These are phyloP conservation scores for Conus ventricosus DNA, from an alignment of 1,140 invertebrate genomes.

Conservation along the genomic window DNA sequence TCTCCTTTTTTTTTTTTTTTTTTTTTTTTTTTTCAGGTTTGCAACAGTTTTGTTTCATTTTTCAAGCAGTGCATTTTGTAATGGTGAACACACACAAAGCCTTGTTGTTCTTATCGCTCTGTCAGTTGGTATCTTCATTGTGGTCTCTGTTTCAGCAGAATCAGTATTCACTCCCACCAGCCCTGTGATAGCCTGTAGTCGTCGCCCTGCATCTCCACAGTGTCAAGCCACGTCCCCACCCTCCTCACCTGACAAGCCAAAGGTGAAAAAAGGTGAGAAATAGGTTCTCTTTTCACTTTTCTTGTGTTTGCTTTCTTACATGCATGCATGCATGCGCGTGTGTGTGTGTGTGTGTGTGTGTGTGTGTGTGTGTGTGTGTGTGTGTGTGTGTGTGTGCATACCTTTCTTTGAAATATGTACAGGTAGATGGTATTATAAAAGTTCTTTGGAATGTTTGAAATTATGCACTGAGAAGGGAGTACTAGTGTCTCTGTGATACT, in stretches of 20 bases:
- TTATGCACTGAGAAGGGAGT: too few relatives aligned
- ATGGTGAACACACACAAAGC: too few relatives aligned
- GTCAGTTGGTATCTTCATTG: too few relatives aligned
- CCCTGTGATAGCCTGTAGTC: constrained; percentile 37
- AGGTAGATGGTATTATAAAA: too few relatives aligned
- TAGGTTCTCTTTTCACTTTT: not conserved
- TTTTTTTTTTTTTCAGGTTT: too few relatives aligned
- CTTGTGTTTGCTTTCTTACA: not conserved
- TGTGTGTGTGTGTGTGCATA: not conserved
- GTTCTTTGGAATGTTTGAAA: too few relatives aligned
- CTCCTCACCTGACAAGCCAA: constrained; percentile 61
- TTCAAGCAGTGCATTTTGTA: too few relatives aligned
- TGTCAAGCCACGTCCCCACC: constrained; percentile 51
- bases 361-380: not conserved
- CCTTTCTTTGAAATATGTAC: too few relatives aligned
- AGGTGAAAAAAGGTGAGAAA: constrained; percentile 70
- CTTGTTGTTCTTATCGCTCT: too few relatives aligned
- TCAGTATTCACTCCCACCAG: constrained; percentile 47
- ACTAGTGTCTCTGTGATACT: too few relatives aligned
- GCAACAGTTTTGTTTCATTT: too few relatives aligned
- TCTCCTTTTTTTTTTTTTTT: too few relatives aligned
- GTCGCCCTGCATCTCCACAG: constrained; percentile 13
- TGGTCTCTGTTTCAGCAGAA: constrained; percentile 43
- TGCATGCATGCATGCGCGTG: not conserved
- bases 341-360: not conserved